phyloP scores from a whole-genome alignment of 2,888 invertebrate species.

The Rhodophaea formosa region DNA sequence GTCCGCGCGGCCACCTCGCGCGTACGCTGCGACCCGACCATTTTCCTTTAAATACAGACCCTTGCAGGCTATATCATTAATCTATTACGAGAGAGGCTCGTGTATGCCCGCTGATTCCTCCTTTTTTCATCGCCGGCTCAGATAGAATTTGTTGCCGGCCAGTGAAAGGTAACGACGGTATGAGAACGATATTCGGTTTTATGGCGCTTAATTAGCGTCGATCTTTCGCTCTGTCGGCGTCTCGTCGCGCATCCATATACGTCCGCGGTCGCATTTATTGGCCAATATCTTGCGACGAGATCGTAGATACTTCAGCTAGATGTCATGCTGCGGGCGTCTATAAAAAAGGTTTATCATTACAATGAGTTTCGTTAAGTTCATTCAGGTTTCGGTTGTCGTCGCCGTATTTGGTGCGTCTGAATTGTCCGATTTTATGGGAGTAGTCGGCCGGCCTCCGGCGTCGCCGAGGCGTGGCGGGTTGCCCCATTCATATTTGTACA shows the following conservation, averaged over 20 bases:
- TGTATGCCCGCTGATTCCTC: conserved; percentile 58
- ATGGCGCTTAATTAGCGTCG: conserved; percentile 76
- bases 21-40: conserved; percentile 40
- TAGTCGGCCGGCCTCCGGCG: conserved; percentile 45
- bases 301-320: conserved; percentile 61
- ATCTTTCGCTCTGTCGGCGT: conserved; percentile 64
- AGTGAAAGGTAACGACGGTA: conserved; percentile 69
- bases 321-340: conserved; percentile 51
- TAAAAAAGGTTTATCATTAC: conserved; percentile 45
- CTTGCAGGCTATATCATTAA: conserved; percentile 75
- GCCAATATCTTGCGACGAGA: conserved; percentile 53
- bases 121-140: conserved; percentile 50
- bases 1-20: conserved; percentile 46
- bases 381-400: conserved; percentile 14
- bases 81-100: conserved; percentile 71
- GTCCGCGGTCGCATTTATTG: conserved; percentile 59
- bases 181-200: conserved; percentile 72
- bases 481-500: conserved; percentile 71
- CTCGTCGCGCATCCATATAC: conserved; percentile 54
- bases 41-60: conserved; percentile 65
- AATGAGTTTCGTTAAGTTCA: conserved; percentile 15
- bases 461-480: conserved; percentile 40
- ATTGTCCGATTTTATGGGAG: conserved; percentile 40
- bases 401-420: conserved; percentile 33
- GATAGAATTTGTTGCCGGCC: conserved; percentile 56